Base-by-base conservation (phyloP, 2,797 vertebrate species). In the Poliocrania exsul region DNA sequence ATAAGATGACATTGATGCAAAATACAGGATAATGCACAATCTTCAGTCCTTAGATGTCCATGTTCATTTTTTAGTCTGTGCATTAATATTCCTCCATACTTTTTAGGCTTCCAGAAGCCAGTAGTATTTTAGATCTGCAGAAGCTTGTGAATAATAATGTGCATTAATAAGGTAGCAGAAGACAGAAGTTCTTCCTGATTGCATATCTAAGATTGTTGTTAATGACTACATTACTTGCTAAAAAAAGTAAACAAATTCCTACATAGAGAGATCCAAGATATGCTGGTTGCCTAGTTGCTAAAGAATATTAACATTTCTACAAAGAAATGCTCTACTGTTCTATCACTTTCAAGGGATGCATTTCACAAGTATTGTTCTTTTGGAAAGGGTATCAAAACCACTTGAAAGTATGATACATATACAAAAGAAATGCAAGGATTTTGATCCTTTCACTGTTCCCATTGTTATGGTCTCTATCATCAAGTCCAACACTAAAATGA, bases 171-270 rank as follows among this genome's bases (percentile, higher is more conserved):
- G 75, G 58, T 11, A 94, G 50, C 70, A 81, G 83, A 90, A 92
- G 44, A 94, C 28, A 92, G 35, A 92, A 64, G 61, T 62, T 95
- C 67, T 80, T 79, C 40, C 60, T 92, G 92, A 94, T 91, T 93
- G 71, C 80, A 60, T 50, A 80, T 53, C 72, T 58, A 79, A 86
- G 74, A 61, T 47, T 90, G 57, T 90, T 93, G 69, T 95, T 94
- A 93, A 90, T 90, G 74, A 96, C 81, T 91, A 79, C 19, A 85
- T 91, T 67, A 81, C 77, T 90, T 96, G 60, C 66, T 95, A 90
- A 91, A 92, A 93, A 94, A 95, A 86, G 87, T 92, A 95, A 95
- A 96, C 90, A 94, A 85, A 92, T 78, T 89, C 49, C 46, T 77
- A 71, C 53, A 86, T 81, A 56, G 37, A 90, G 66, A 81, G 29